Conservation (phyloP, 2,113 vertebrate species). For the Macquaria australasica region DNA sequence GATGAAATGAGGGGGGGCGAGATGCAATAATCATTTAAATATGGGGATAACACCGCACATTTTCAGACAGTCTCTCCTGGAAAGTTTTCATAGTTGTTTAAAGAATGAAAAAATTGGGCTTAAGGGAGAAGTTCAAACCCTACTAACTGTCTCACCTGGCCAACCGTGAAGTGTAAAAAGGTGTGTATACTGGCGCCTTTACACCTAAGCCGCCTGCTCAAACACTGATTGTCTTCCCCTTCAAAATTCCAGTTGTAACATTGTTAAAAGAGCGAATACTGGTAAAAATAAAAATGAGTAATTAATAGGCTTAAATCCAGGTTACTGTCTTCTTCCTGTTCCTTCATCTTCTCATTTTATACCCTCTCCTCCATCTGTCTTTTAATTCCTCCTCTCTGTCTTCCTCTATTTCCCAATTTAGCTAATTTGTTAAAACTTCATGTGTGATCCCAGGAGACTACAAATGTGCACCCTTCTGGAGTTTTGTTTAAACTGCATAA, state of each 20-base stretch:
- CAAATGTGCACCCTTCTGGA: constrained; percentile 20
- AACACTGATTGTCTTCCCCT: constrained; percentile 5
- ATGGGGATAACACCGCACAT: background rate
- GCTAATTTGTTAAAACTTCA: constrained; percentile 25
- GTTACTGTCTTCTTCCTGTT: background rate
- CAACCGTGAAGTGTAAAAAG: background rate
- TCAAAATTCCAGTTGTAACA: constrained; percentile 8
- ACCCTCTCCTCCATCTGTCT: constrained; percentile 7
- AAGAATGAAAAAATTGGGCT: constrained; percentile 7
- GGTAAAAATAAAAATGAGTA: constrained; percentile 21
- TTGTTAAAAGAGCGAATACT: background rate
- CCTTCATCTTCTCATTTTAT: constrained; percentile 9
- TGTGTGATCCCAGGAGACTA: constrained; percentile 38
- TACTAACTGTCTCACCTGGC: background rate
- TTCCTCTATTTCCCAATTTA: constrained; percentile 15
- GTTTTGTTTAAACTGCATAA: constrained; percentile 37
- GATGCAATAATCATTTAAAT: constrained; percentile 11
- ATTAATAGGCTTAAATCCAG: background rate
- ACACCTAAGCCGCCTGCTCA: background rate
- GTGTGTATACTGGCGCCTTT: background rate
- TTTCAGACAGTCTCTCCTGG: constrained; percentile 16
- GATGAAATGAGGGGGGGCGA: background rate
- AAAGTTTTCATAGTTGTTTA: constrained; percentile 5
- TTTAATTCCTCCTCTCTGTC: constrained; percentile 13
- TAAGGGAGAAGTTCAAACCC: constrained; percentile 17